A percentile compares a stretch with the other conserved stretches of the same genome.
Evolutionary conservation across 1,140 invertebrate genomes (phyloP).

Genomic region (Lanistes nyassanus): DNA sequence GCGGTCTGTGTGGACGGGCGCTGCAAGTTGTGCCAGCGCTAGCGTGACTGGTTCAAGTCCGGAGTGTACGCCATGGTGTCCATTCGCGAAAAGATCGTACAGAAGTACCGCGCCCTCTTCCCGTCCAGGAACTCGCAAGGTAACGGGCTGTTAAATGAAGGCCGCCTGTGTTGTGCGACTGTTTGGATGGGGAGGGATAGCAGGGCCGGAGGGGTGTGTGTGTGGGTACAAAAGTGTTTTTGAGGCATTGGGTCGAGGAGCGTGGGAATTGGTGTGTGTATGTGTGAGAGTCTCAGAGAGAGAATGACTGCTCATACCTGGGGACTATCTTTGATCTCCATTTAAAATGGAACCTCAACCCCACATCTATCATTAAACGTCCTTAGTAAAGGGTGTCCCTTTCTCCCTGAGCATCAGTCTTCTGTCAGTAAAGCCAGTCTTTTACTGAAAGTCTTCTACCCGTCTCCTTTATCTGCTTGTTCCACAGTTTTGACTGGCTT

Average conservation of each 20-base stretch:
- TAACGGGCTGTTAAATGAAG: not conserved
- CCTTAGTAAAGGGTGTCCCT: too few relatives aligned
- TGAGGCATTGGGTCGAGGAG: not conserved
- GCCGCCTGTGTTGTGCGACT: not conserved
- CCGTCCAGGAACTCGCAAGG: conserved; percentile 22
- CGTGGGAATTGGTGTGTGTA: not conserved
- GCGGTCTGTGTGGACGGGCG: not conserved
- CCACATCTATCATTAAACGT: too few relatives aligned
- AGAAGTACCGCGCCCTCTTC: conserved; percentile 50
- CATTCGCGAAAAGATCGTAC: conserved; percentile 51
- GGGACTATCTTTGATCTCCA: too few relatives aligned
- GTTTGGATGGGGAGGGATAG: not conserved
- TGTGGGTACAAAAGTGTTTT: not conserved
- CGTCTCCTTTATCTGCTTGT: too few relatives aligned
- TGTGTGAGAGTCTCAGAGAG: not conserved
- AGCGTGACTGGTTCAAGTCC: not conserved
- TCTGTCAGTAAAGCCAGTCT: too few relatives aligned
- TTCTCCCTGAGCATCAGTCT: too few relatives aligned
- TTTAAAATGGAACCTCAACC: too few relatives aligned
- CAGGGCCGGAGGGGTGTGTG: not conserved
- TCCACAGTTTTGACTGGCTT: too few relatives aligned
- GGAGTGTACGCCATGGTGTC: conserved; percentile 42
- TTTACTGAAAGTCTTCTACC: too few relatives aligned
- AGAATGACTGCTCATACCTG: too few relatives aligned
- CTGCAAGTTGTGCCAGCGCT: not conserved